Conservation (phyloP, 2,888 invertebrate genomes). For the Altica lythri region DNA sequence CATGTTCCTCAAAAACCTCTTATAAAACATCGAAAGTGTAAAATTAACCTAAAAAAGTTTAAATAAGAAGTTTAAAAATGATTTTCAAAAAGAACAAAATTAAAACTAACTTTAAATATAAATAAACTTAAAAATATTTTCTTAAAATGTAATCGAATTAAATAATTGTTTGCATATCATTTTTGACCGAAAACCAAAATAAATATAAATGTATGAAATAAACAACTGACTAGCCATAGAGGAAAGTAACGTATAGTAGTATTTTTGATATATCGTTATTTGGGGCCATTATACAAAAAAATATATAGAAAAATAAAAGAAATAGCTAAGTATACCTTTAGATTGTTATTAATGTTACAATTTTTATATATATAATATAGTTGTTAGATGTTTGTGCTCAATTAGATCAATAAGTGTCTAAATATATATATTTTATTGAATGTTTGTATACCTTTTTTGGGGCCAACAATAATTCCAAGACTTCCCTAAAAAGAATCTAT, state of each 20-base stretch:
- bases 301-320: constrained; percentile 38
- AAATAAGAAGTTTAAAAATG: constrained; percentile 32
- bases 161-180: constrained; percentile 40
- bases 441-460: constrained; percentile 42
- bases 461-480: constrained; percentile 35
- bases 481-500: constrained; percentile 4
- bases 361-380: constrained; percentile 40
- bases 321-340: constrained; percentile 34
- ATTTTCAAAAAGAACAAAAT: constrained; percentile 30
- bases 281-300: constrained; percentile 46
- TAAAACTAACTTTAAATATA: constrained; percentile 27
- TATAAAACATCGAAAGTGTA: constrained; percentile 39
- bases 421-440: constrained; percentile 42
- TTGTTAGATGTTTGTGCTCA: constrained; percentile 48
- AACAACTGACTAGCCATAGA: constrained; percentile 35
- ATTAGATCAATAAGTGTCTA: constrained; percentile 46
- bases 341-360: constrained; percentile 45
- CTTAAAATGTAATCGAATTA: constrained; percentile 36
- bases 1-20: constrained; percentile 27
- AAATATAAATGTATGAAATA: constrained; percentile 29
- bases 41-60: constrained; percentile 32
- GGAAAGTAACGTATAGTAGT: constrained; percentile 44
- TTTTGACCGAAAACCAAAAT: constrained; percentile 19
- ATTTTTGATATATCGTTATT: constrained; percentile 51
- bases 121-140: constrained; percentile 22